These are phyloP conservation scores for Pithys albifrons DNA, from an alignment of 2,113 vertebrate genomes.

Conservation along the genomic window DNA sequence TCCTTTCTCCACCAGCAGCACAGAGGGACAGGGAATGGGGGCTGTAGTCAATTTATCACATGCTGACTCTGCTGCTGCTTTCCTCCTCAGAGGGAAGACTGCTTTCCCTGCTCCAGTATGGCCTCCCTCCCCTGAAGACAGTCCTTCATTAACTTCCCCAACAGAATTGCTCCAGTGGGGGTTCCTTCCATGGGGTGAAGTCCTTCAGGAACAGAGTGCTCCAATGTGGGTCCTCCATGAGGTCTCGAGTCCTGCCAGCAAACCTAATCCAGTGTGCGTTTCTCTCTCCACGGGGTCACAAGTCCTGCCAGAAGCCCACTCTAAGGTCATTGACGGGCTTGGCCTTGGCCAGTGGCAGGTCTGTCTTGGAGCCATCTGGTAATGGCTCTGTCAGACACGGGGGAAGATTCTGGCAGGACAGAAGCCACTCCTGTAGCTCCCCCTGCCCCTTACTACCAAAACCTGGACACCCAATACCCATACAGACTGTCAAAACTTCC, in stretches of 20 bases:
- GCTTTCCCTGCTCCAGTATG: neutral
- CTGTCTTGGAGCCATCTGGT: neutral
- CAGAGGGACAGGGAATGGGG: neutral
- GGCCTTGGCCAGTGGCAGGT: neutral
- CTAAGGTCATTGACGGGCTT: neutral
- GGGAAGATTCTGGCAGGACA: neutral
- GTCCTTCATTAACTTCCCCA: neutral
- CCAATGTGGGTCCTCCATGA: accelerated
- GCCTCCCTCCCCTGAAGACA: neutral
- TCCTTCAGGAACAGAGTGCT: neutral
- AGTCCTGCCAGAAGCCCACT: neutral
- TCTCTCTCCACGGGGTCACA: neutral
- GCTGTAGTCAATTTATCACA: neutral
- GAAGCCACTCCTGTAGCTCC: neutral
- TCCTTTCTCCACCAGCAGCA: neutral
- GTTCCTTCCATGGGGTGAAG: neutral
- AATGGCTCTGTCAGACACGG: accelerated
- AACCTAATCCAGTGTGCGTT: neutral
- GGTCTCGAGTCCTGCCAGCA: neutral
- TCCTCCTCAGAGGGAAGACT: neutral
- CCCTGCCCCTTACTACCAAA: neutral
- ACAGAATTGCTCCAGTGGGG: neutral
- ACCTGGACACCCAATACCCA: neutral
- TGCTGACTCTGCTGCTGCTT: neutral
- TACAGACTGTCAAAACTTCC: neutral